phyloP scores from a whole-genome alignment of 2,113 vertebrate species.

The Arothron firmamentum region DNA sequence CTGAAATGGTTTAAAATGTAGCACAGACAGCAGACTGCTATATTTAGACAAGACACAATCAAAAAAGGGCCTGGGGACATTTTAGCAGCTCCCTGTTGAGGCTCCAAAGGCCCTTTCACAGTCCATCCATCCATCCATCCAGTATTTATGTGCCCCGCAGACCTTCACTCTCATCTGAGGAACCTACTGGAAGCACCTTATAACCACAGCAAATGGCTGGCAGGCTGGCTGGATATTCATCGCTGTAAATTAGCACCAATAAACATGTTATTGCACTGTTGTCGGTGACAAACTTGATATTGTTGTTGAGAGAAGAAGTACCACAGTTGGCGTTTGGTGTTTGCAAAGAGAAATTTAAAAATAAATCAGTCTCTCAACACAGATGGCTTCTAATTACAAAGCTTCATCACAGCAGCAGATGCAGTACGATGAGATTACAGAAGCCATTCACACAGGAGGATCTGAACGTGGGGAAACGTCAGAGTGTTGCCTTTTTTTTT shows the following conservation, averaged over 20 bases:
- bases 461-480: no score
- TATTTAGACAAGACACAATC: conserved; percentile 60
- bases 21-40: conserved; percentile 53
- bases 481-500: no score
- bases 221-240: background rate
- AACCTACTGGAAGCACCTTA: conserved; percentile 1
- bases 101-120: conserved; percentile 45
- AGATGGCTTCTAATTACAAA: conserved; percentile 5
- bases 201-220: background rate
- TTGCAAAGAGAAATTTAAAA: background rate
- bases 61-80: conserved; percentile 55
- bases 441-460: no score
- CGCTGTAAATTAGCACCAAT: no score
- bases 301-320: background rate
- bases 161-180: conserved; percentile 25
- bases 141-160: conserved; percentile 37
- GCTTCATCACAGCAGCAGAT: conserved; percentile 3
- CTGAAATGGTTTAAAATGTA: conserved; percentile 58
- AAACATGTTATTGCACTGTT: no score
- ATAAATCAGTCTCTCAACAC: conserved; percentile 6
- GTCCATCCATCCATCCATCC: conserved; percentile 19
- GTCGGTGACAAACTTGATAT: background rate
- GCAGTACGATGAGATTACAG: background rate
- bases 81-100: conserved; percentile 48
- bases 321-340: background rate